Evolutionary conservation across 2,888 invertebrate genomes (phyloP).

Genomic region (Rhingia campestris): DNA sequence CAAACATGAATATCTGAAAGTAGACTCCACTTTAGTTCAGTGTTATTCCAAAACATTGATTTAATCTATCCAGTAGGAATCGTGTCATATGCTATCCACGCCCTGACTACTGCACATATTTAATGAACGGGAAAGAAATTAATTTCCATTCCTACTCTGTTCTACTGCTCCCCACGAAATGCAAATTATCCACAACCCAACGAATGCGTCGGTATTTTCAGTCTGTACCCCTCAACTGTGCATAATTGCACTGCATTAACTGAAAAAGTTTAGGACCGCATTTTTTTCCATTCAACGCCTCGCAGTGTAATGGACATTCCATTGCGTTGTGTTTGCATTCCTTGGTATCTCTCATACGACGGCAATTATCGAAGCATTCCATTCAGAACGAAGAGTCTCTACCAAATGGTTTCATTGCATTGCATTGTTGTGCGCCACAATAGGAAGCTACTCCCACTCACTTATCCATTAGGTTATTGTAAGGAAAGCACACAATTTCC

Average conservation of each 20-base stretch:
- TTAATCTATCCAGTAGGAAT: too few species aligned
- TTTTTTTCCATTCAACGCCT: conserved; percentile 25
- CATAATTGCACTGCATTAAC: conserved; percentile 40
- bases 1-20: too few species aligned
- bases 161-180: conserved; percentile 38
- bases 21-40: too few species aligned
- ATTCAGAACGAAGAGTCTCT: conserved; percentile 35
- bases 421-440: conserved; percentile 43
- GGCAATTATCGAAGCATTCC: conserved; percentile 63
- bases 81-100: too few species aligned
- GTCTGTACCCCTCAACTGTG: background rate
- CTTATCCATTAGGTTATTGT: conserved; percentile 9
- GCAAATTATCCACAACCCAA: conserved; percentile 37
- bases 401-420: conserved; percentile 40
- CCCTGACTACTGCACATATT: background rate
- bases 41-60: too few species aligned
- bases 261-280: background rate
- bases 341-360: conserved; percentile 59
- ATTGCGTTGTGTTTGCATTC: conserved; percentile 58
- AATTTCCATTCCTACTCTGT: conserved; percentile 28
- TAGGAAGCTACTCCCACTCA: conserved; percentile 36
- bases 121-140: background rate
- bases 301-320: conserved; percentile 54
- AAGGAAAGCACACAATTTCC: conserved; percentile 22
- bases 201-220: conserved; percentile 27